A percentile compares a stretch with the other conserved stretches of the same genome.
phyloP scores from a whole-genome alignment of 2,113 vertebrate genomes.

The Perognathus longimembris region DNA sequence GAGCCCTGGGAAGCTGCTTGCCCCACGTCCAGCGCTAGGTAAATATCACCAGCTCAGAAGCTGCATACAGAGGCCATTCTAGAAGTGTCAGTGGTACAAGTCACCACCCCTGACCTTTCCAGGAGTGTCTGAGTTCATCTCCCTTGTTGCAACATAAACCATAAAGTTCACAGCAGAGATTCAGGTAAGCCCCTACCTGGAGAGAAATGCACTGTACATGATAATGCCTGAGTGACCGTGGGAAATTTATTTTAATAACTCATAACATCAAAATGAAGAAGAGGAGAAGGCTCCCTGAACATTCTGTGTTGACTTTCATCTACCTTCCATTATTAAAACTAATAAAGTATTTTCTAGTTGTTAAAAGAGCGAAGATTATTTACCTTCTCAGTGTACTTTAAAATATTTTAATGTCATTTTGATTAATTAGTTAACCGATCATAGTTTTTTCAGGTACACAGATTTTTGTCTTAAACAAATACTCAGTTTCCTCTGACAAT shows the following conservation, averaged over 20 bases:
- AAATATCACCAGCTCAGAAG: neutral
- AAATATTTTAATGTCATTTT: conserved; percentile 52
- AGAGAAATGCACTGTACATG: neutral
- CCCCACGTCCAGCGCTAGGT: neutral
- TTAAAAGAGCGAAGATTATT: conserved; percentile 48
- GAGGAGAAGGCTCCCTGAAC: neutral
- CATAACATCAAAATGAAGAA: neutral
- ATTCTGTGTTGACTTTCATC: conserved; percentile 13
- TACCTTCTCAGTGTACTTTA: conserved; percentile 28
- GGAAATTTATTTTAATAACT: neutral
- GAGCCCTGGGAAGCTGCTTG: too few relatives aligned
- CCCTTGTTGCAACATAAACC: neutral
- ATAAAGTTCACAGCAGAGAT: neutral
- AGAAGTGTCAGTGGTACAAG: neutral
- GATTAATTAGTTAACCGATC: conserved; percentile 50
- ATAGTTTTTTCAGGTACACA: conserved; percentile 14
- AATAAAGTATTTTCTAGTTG: neutral
- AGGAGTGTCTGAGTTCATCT: neutral
- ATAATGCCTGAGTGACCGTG: neutral
- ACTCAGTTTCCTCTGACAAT: neutral
- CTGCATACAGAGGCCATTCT: neutral
- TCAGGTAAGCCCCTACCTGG: neutral
- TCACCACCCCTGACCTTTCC: neutral
- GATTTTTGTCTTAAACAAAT: conserved; percentile 28
- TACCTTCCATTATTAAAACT: neutral